Conservation (phyloP, 2,797 vertebrate genomes). For the Phoebastria nigripes region DNA sequence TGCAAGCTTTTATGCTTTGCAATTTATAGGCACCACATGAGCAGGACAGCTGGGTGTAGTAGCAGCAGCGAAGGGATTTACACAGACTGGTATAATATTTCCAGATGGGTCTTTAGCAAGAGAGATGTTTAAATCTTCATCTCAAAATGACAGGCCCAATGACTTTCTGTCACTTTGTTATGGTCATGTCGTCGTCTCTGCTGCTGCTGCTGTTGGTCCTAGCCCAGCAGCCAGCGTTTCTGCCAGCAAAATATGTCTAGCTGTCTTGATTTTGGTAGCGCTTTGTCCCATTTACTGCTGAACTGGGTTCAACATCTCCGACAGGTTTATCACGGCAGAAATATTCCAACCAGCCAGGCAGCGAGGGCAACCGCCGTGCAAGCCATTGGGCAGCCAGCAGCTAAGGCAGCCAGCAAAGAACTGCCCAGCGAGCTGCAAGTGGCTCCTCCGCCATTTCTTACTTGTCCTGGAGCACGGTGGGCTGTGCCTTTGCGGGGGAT, state of each 20-base stretch:
- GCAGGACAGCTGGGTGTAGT: neutral
- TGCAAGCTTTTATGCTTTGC: neutral
- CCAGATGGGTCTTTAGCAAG: neutral
- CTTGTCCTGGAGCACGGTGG: rapidly evolving
- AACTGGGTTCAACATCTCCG: neutral
- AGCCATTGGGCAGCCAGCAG: neutral
- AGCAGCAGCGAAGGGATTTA: neutral
- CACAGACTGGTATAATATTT: neutral
- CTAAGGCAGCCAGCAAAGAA: neutral
- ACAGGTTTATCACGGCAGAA: neutral
- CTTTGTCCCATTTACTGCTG: neutral
- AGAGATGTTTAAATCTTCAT: neutral
- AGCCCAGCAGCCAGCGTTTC: neutral
- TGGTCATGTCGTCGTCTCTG: neutral
- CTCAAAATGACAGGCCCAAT: neutral
- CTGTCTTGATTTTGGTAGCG: neutral
- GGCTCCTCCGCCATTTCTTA: neutral
- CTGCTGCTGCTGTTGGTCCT: neutral
- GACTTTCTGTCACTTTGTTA: neutral
- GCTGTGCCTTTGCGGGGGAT: neutral
- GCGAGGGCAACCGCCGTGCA: neutral
- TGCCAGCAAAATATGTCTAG: neutral
- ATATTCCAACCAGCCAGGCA: neutral
- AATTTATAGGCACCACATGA: rapidly evolving
- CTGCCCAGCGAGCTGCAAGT: neutral